These are phyloP conservation scores for Gerris lacustris DNA, from an alignment of 2,888 invertebrate species.

Conservation along the genomic window DNA sequence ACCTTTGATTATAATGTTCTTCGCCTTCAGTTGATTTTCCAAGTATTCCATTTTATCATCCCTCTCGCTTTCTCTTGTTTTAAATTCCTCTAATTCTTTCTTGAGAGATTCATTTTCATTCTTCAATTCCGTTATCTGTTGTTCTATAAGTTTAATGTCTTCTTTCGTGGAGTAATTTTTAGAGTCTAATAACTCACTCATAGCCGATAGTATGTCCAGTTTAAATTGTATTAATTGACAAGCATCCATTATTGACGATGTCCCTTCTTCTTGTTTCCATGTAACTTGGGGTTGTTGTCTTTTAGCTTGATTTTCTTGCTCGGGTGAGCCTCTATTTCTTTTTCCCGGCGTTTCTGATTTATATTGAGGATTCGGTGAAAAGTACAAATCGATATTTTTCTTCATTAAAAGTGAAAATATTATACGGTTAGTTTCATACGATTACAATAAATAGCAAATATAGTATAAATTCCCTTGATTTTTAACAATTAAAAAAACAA, in stretches of 20 bases:
- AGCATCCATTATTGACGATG: no score
- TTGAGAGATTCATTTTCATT: no score
- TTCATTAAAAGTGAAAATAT: slow-evolving; percentile 3
- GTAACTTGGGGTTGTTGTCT: no score
- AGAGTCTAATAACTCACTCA: no score
- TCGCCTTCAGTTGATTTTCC: no score
- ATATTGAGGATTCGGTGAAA: no score
- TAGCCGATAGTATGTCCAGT: slow-evolving; percentile 5
- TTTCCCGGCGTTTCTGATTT: not conserved
- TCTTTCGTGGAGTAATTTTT: no score
- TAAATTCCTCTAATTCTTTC: slow-evolving; percentile 5
- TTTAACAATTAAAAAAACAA: no score
- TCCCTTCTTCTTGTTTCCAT: not conserved
- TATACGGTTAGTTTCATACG: not conserved
- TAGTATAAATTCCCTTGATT: no score
- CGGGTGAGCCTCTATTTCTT: not conserved
- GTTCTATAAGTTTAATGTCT: no score
- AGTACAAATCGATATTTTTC: slow-evolving; percentile 5
- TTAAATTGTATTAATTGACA: slow-evolving; percentile 1
- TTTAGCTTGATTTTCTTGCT: no score
- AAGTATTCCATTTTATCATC: slow-evolving; percentile 1
- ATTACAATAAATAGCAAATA: not conserved
- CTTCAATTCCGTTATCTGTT: no score
- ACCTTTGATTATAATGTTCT: slow-evolving; percentile 2
- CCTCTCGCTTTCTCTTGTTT: not conserved